Evolutionary conservation across 1,140 invertebrate genomes (phyloP).

Genomic region (Doryteuthis pealeii): DNA sequence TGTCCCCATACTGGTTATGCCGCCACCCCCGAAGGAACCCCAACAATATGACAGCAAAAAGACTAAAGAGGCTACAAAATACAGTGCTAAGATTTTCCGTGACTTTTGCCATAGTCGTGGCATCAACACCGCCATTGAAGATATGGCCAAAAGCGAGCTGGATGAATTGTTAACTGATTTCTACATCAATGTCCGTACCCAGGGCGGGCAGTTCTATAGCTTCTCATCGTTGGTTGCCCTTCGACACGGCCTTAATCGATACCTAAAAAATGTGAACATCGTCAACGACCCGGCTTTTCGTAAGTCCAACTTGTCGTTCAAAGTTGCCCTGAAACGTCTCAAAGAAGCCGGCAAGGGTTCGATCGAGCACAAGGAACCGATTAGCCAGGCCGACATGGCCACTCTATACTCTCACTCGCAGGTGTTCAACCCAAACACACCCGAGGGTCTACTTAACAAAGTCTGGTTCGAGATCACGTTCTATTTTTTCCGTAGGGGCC

Average conservation of each 20-base stretch:
- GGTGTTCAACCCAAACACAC: slow-evolving; percentile 11
- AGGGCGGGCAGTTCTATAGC: slow-evolving; percentile 5
- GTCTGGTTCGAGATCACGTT: slow-evolving; percentile 11
- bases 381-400: slow-evolving; percentile 7
- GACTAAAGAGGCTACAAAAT: slow-evolving; percentile 3
- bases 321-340: slow-evolving; percentile 3
- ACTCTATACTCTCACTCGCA: neutral
- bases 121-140: slow-evolving; percentile 3
- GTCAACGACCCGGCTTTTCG: slow-evolving; percentile 13
- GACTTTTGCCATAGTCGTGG: slow-evolving; percentile 9
- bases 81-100: slow-evolving; percentile 9
- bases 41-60: slow-evolving; percentile 9
- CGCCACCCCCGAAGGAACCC: slow-evolving; percentile 1
- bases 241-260: slow-evolving; percentile 2
- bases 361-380: slow-evolving; percentile 11
- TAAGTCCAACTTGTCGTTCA: slow-evolving; percentile 1
- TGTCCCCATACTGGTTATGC: slow-evolving; percentile 4
- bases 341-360: slow-evolving; percentile 10
- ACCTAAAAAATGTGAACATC: slow-evolving; percentile 11
- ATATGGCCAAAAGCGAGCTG: slow-evolving; percentile 1
- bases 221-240: slow-evolving; percentile 1
- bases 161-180: neutral
- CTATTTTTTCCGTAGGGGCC: slow-evolving; percentile 9
- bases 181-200: slow-evolving; percentile 9
- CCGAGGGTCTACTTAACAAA: slow-evolving; percentile 4